phyloP scores from a whole-genome alignment of 2,113 vertebrate genomes.

The Phyllostomus discolor region DNA sequence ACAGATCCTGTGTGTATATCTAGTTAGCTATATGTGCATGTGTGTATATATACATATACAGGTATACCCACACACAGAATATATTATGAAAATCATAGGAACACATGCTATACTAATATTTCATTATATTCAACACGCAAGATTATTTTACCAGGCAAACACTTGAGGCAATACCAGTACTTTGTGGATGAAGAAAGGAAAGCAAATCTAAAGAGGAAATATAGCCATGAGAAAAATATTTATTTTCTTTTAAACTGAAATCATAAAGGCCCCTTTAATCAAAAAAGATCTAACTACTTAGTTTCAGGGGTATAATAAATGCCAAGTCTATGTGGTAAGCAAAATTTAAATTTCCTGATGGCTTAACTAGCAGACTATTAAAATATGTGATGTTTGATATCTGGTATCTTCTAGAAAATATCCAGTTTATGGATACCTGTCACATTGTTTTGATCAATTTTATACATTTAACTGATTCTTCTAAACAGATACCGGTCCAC shows the following conservation, averaged over 20 bases:
- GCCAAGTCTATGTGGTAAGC: neutral
- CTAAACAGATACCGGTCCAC: constrained; percentile 68
- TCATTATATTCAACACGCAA: neutral
- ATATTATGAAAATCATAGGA: constrained; percentile 7
- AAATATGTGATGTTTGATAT: constrained; percentile 48
- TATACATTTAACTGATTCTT: constrained; percentile 74
- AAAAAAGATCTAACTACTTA: constrained; percentile 38
- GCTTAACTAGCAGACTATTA: constrained; percentile 49
- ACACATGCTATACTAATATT: neutral
- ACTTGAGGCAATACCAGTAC: neutral
- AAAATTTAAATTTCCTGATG: constrained; percentile 68
- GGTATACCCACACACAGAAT: neutral
- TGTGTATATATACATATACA: neutral
- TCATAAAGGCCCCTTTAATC: neutral
- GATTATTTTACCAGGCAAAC: neutral
- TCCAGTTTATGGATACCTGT: constrained; percentile 63
- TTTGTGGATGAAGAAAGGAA: neutral
- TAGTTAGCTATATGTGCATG: neutral
- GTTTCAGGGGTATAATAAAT: constrained; percentile 27
- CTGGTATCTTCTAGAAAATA: constrained; percentile 60
- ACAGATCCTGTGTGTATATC: neutral
- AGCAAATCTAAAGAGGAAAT: constrained; percentile 3
- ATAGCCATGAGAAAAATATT: neutral
- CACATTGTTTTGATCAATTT: constrained; percentile 67
- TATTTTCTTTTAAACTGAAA: constrained; percentile 58